These are phyloP conservation scores for Corythoichthys intestinalis DNA, from an alignment of 2,113 vertebrate species.

Conservation along the genomic window DNA sequence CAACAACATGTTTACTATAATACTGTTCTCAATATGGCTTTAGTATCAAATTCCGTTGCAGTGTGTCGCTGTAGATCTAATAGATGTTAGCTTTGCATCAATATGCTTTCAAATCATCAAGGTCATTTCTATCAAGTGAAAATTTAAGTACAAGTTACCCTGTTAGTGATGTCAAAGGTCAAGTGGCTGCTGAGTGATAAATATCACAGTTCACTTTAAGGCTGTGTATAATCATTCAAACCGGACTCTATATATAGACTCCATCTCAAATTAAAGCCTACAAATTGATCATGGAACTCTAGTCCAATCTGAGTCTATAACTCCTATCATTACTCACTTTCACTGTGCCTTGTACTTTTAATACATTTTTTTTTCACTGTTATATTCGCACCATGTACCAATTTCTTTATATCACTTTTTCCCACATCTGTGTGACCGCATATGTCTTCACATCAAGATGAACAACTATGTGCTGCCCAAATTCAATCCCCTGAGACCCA, in stretches of 20 bases:
- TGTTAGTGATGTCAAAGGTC: conserved; percentile 21
- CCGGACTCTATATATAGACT: not conserved
- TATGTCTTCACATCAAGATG: conserved; percentile 49
- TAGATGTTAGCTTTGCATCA: not conserved
- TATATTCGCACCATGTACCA: conserved; percentile 26
- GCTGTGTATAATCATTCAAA: conserved; percentile 13
- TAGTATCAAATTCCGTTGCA: too few relatives aligned
- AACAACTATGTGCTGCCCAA: conserved; percentile 53
- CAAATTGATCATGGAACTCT: conserved; percentile 13
- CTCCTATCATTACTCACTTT: conserved; percentile 45
- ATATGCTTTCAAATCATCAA: not conserved
- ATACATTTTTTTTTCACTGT: conserved; percentile 20
- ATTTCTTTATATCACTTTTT: conserved; percentile 31
- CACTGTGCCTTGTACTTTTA: conserved; percentile 22
- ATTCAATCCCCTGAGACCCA: conserved; percentile 62
- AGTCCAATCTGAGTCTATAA: conserved; percentile 18
- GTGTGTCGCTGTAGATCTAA: too few relatives aligned
- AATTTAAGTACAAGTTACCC: not conserved
- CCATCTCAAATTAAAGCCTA: conserved; percentile 5
- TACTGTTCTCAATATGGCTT: too few relatives aligned
- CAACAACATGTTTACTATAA: too few relatives aligned
- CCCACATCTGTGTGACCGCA: conserved; percentile 16
- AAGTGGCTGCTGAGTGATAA: conserved; percentile 17
- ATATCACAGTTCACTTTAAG: conserved; percentile 5
- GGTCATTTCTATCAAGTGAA: not conserved